These are phyloP conservation scores for Perizoma flavofasciatum DNA, from an alignment of 2,888 invertebrate species.

Conservation along the genomic window DNA sequence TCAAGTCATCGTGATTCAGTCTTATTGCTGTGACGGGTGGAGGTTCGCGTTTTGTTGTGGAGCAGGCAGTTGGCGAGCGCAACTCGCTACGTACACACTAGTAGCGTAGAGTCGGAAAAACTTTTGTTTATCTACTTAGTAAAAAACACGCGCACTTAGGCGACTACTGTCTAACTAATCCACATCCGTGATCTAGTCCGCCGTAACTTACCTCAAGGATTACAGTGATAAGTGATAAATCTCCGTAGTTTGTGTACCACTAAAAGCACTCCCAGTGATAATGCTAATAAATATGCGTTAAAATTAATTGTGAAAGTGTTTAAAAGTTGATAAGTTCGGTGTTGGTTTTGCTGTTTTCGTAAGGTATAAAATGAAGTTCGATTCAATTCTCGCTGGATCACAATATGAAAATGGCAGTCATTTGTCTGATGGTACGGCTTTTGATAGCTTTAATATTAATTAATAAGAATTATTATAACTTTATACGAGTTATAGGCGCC, in stretches of 20 bases:
- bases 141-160: conserved; percentile 1
- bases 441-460: not conserved
- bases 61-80: not conserved
- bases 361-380: conserved; percentile 32
- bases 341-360: not conserved
- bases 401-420: conserved; percentile 16
- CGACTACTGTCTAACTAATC: not conserved
- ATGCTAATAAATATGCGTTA: not conserved
- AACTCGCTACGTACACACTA: conserved; percentile 6
- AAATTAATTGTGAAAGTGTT: conserved; percentile 10
- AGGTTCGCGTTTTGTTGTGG: conserved; percentile 11
- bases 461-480: no score
- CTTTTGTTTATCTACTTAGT: not conserved
- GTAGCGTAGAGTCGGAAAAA: not conserved
- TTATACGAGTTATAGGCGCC: no score
- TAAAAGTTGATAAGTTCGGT: conserved; percentile 8
- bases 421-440: conserved; percentile 27
- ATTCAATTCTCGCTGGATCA: conserved; percentile 18
- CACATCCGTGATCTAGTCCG: not conserved
- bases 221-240: conserved; percentile 12
- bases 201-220: conserved; percentile 6
- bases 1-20: conserved; percentile 51
- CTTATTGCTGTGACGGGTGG: not conserved
- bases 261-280: not conserved
- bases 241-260: no score